phyloP scores from a whole-genome alignment of 1,140 invertebrate genomes.

The Argopecten irradians region DNA sequence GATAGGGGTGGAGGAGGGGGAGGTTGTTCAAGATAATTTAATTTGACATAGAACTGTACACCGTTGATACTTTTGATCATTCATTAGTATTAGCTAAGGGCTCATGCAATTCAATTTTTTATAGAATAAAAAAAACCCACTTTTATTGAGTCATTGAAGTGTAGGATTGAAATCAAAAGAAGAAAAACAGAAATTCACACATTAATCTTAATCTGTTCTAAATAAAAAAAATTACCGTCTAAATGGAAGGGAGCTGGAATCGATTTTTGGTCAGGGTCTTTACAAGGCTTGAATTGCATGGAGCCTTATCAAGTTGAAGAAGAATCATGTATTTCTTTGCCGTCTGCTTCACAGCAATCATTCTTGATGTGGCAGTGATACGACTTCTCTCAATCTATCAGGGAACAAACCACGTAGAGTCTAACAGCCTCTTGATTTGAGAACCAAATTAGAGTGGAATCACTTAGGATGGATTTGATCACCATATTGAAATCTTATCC shows the following conservation, averaged over 20 bases:
- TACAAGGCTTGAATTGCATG: neutral
- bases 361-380: neutral
- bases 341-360: neutral
- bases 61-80: too few relatives aligned
- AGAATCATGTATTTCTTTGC: neutral
- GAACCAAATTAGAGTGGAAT: neutral
- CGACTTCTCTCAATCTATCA: neutral
- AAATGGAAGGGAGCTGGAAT: neutral
- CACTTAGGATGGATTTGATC: neutral
- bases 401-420: neutral
- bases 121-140: too few relatives aligned
- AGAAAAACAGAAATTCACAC: neutral
- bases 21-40: too few relatives aligned
- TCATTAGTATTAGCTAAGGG: too few relatives aligned
- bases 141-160: neutral
- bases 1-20: too few relatives aligned
- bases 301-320: neutral
- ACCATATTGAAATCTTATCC: conserved; percentile 2
- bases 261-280: neutral
- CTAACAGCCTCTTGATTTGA: conserved; percentile 7
- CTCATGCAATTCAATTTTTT: too few relatives aligned
- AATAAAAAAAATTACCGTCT: neutral
- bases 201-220: neutral
- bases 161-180: neutral
- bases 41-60: too few relatives aligned